Base-by-base conservation (phyloP, 2,888 invertebrate species). In the Drosophila peninsularis region DNA sequence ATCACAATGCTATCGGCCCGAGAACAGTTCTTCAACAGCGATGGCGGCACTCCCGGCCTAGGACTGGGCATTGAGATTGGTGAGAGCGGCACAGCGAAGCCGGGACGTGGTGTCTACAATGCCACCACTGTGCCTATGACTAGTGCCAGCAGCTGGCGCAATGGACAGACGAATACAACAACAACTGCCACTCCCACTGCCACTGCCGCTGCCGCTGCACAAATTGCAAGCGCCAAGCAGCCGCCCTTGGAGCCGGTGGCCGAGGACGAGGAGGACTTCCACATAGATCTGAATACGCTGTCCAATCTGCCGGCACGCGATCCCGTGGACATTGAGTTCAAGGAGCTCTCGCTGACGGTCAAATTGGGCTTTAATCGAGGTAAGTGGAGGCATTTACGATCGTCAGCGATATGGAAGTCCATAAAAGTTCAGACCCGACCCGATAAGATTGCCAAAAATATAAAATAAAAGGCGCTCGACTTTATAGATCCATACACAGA, bases 331-430 rank as follows among this genome's bases (percentile, higher is more conserved):
- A 94, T 97, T 71, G 94, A 94, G 76, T 97, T 97, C 91, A 95
- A 95, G 66, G 94, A 96, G 88, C 94, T 97, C 72, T 94, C 94
- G 0, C 96, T 95, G 88, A 95, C 94, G 0, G 96, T 96, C 19
- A 94, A 94, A 39, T 93, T 96, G 65, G 96, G 96, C 75, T 94
- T 95, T 39, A 94, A 94, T 87, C 95, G 95, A 94, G 96, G 96
- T 96, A 91, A 92, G 93, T 89, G 9, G 13, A 17, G 21, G 21
- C 45, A 53, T 65, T 76, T 74, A 73, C 41, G 50, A 57, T 52
- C 14, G 19, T 47, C 39, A 44, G 53, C 53, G 52, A 54, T 63
- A 66, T 61, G 42, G 36, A 13, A 32, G 47, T 49, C 63, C 63
- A 78, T 87, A 88, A 76, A 74, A 69, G 45, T 66, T 63, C 53